phyloP scores from a whole-genome alignment of 2,797 vertebrate species.

The Rhabdophis nuchalis region DNA sequence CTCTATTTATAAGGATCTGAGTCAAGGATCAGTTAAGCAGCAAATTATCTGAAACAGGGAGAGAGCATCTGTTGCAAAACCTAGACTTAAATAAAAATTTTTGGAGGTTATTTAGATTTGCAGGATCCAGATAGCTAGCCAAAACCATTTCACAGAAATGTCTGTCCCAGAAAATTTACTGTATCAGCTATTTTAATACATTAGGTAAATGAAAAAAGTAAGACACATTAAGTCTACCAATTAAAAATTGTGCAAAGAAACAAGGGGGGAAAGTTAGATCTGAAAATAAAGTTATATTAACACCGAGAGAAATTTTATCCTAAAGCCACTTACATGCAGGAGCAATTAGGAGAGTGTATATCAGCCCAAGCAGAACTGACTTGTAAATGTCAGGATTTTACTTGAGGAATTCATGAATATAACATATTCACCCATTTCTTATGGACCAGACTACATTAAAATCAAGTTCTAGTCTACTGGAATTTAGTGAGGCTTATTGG shows the following conservation, averaged over 20 bases:
- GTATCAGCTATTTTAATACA: neutral
- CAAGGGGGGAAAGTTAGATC: neutral
- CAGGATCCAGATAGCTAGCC: neutral
- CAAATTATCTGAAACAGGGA: neutral
- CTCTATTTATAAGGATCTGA: neutral
- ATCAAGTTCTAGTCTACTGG: neutral
- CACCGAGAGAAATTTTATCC: neutral
- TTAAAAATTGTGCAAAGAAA: slow-evolving; percentile 3
- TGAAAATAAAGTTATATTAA: slow-evolving; percentile 6
- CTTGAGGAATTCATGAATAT: neutral
- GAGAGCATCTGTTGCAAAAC: neutral
- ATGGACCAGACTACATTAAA: neutral
- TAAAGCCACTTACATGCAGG: neutral
- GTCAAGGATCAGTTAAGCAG: neutral
- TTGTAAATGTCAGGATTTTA: slow-evolving; percentile 7
- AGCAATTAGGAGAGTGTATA: neutral
- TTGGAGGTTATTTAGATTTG: neutral
- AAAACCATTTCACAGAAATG: neutral
- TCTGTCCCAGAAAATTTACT: neutral
- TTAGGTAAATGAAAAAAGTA: neutral
- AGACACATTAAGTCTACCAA: neutral
- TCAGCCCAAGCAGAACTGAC: neutral
- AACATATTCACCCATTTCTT: neutral
- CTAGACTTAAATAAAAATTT: neutral
- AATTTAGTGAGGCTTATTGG: neutral